These are phyloP conservation scores for Ochotona curzoniae DNA, from an alignment of 2,113 vertebrate species.

Conservation along the genomic window DNA sequence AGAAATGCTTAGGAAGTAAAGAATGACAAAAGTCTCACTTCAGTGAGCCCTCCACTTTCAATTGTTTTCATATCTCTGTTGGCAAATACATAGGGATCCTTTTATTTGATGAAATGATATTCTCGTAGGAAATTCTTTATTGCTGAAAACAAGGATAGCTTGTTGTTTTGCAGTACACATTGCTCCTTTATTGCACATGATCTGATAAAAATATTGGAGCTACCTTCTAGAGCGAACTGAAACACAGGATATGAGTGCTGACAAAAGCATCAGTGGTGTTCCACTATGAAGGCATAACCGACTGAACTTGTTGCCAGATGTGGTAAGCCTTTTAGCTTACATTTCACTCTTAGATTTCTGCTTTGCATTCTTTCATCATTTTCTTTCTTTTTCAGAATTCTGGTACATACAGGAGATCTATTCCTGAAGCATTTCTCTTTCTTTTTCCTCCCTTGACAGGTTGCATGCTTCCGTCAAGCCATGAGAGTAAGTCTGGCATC, in stretches of 20 bases:
- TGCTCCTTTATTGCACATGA: background rate
- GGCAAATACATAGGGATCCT: background rate
- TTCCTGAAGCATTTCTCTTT: constrained; percentile 25
- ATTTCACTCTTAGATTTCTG: constrained; percentile 1
- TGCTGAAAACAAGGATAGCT: background rate
- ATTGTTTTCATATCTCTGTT: background rate
- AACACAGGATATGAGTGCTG: rapidly evolving
- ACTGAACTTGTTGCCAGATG: background rate
- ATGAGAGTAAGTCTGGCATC: background rate
- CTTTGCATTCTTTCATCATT: background rate
- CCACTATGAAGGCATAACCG: background rate
- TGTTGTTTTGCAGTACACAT: background rate
- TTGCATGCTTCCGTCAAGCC: constrained; percentile 11
- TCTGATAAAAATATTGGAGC: constrained; percentile 56
- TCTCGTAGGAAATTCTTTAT: constrained; percentile 64
- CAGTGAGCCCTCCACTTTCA: background rate
- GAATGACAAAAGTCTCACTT: background rate
- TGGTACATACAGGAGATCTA: constrained; percentile 35
- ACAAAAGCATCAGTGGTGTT: background rate
- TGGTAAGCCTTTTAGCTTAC: background rate
- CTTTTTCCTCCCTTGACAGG: background rate
- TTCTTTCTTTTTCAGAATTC: constrained; percentile 39
- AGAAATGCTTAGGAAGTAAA: background rate
- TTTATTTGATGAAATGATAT: constrained; percentile 50
- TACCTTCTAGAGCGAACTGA: background rate